Conservation (phyloP, 1,140 invertebrate species). For the Ylistrum balloti region DNA sequence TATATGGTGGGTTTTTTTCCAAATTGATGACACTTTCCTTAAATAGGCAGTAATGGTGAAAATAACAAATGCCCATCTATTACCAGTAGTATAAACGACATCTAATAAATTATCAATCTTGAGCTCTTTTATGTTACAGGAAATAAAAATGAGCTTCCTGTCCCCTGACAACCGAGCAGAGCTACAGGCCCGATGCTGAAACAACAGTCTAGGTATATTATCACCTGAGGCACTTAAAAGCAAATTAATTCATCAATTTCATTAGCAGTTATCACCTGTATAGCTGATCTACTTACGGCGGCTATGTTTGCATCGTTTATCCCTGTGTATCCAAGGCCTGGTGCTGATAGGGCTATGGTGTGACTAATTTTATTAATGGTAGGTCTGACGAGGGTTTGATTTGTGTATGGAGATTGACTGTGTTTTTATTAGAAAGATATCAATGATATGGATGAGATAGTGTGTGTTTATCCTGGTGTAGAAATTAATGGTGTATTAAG, state of each 20-base stretch:
- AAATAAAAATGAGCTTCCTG: conserved; percentile 27
- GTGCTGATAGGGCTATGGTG: background rate
- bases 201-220: background rate
- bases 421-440: conserved; percentile 28
- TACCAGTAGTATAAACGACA: background rate
- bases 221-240: conserved; percentile 33
- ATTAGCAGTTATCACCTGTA: conserved; percentile 38
- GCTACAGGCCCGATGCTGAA: background rate
- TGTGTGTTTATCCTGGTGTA: conserved; percentile 17
- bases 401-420: conserved; percentile 10
- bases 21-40: background rate
- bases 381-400: conserved; percentile 16
- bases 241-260: conserved; percentile 40
- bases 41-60: background rate
- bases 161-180: conserved; percentile 30
- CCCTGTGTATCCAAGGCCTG: background rate
- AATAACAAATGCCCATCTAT: background rate
- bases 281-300: background rate
- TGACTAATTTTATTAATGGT: conserved; percentile 30
- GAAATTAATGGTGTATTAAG: conserved; percentile 11
- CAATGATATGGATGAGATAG: background rate
- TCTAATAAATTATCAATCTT: conserved; percentile 31
- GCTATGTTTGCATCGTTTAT: background rate
- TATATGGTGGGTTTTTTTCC: background rate
- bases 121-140: background rate